These are phyloP conservation scores for Aphidius gifuensis DNA, from an alignment of 1,140 invertebrate species.

Conservation along the genomic window DNA sequence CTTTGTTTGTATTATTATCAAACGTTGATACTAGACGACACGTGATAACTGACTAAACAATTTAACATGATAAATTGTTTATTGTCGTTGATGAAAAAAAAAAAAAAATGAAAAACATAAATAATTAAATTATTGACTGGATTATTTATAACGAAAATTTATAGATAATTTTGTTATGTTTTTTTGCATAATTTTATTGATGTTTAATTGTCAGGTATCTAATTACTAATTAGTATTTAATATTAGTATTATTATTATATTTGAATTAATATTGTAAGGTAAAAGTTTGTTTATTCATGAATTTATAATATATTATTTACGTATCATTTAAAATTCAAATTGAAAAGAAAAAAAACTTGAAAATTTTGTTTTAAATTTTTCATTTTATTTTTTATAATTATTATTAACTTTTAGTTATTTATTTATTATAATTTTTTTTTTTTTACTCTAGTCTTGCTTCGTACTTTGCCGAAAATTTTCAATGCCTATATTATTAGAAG, in stretches of 20 bases:
- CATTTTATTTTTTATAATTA: too few species aligned
- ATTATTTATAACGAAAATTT: slow-evolving; percentile 7
- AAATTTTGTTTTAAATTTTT: too few species aligned
- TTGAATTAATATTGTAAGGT: slow-evolving; percentile 13
- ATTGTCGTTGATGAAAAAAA: not conserved
- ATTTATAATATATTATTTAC: not conserved
- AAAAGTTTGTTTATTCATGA: not conserved
- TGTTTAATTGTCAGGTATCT: slow-evolving; percentile 10
- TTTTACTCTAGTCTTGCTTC: too few species aligned
- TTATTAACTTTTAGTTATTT: too few species aligned
- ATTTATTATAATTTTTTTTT: too few species aligned
- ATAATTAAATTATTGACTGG: not conserved
- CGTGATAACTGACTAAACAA: not conserved
- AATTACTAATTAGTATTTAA: not conserved
- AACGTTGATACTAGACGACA: slow-evolving; percentile 1
- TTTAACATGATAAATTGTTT: not conserved
- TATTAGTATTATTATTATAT: slow-evolving; percentile 2
- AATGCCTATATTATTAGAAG: too few species aligned
- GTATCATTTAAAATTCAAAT: too few species aligned
- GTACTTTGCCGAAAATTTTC: too few species aligned
- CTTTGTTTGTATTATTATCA: slow-evolving; percentile 4
- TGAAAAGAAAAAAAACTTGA: too few species aligned
- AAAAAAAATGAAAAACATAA: not conserved
- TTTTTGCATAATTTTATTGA: slow-evolving; percentile 18
- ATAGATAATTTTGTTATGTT: slow-evolving; percentile 16